Evolutionary conservation across 2,888 invertebrate species (phyloP), one percentile per base, ranked within the genome.

Genomic region (Eristalis tenax): DNA sequence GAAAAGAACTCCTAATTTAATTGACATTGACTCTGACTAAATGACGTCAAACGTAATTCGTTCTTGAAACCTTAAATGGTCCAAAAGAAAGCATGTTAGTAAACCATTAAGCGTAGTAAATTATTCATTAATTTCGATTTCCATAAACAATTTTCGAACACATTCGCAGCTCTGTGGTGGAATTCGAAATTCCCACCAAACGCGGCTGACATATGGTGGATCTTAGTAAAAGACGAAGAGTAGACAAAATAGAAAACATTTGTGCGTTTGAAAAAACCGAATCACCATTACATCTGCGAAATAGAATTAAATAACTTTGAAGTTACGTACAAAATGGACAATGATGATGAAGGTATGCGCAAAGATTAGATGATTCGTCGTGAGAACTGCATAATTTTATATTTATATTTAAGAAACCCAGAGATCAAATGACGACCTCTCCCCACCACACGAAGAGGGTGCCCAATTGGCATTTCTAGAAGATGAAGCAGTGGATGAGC

Each of bases 171-270:
- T 15, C 0, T 26, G 26, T 70, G 50, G 61, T 63, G 50, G 38
- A 63, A 26, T 61, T n/a, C 15, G n/a, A 50, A 40, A 40, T n/a
- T 5, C 22, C 15, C 22, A n/a, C 22, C 38, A 70, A n/a, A 40
- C 50, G 28, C 43, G 28, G 26, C 22, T 71, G 64, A 78, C 40
- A 38, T 4, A 40, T 69, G 77, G 77, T 64, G 61, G 35, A 63
- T 56, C 70, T n/a, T 18, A n/a, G 8, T n/a, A 43, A 43, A n/a
- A 50, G 6, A 5, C 70, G 22, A n/a, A 40, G n/a, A 26, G 56
- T 23, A 59, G 10, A 11, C 56, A 79, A 73, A 80, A 80, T 74
- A 80, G 74, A 68, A 73, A 80, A 50, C 38, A 80, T 74, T 68
- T 70, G 22, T 71, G 70, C 71, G 15, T 22, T 73, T 50, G 13